Conservation (phyloP, 2,113 vertebrate genomes). For the Oryzias woworae region DNA sequence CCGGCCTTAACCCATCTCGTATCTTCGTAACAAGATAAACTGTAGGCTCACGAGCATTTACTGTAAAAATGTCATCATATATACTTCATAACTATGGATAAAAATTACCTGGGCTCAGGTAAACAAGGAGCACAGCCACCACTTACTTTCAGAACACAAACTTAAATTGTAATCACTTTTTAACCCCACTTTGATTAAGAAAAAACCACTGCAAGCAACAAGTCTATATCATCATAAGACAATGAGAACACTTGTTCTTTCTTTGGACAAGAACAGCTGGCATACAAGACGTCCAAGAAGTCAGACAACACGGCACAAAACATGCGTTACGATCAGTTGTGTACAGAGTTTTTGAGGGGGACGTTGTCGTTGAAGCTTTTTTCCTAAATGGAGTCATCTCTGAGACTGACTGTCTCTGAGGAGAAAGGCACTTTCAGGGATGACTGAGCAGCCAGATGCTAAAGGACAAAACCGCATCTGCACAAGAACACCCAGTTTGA, state of each 20-base stretch:
- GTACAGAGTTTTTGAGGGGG: constrained; percentile 36
- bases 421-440: neutral
- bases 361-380: constrained; percentile 26
- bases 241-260: constrained; percentile 69
- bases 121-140: constrained; percentile 65
- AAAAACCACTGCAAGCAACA: constrained; percentile 74
- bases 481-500: constrained; percentile 57
- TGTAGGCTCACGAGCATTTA: constrained; percentile 40
- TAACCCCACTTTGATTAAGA: constrained; percentile 72
- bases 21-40: constrained; percentile 27
- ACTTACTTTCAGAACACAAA: constrained; percentile 67
- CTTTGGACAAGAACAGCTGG: constrained; percentile 69
- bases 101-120: constrained; percentile 51
- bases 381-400: constrained; percentile 13
- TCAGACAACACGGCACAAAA: constrained; percentile 72
- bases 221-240: constrained; percentile 67
- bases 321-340: constrained; percentile 68
- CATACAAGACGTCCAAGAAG: constrained; percentile 69
- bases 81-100: constrained; percentile 16
- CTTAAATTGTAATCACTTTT: constrained; percentile 63
- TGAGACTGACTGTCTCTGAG: constrained; percentile 5
- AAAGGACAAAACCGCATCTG: constrained; percentile 27
- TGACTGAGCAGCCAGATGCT: constrained; percentile 5
- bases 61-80: constrained; percentile 37
- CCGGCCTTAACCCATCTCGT: constrained; percentile 14